phyloP scores from a whole-genome alignment of 2,113 vertebrate genomes.

The Lipophrys pholis region DNA sequence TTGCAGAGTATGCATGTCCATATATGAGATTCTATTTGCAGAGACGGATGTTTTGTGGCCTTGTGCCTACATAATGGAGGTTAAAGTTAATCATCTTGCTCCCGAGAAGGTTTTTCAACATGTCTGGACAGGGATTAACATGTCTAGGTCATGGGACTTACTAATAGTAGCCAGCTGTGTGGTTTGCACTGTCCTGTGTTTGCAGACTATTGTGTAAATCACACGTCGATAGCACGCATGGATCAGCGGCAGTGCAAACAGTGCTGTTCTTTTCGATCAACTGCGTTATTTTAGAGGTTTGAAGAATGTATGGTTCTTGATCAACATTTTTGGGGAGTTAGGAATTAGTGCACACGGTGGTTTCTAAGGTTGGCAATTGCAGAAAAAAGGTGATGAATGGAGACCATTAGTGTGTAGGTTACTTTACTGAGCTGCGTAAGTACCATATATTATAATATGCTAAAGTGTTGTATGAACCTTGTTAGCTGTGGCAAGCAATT shows the following conservation, averaged over 20 bases:
- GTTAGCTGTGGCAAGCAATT: constrained; percentile 37
- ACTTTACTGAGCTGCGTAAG: constrained; percentile 23
- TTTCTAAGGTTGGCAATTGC: constrained; percentile 1
- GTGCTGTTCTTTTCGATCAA: neutral
- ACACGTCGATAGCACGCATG: constrained; percentile 22
- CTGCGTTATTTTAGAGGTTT: neutral
- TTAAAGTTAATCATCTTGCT: constrained; percentile 60
- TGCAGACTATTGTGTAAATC: constrained; percentile 15
- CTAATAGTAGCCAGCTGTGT: constrained; percentile 72
- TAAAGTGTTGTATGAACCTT: constrained; percentile 7
- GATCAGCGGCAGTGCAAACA: constrained; percentile 9
- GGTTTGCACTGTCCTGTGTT: constrained; percentile 17
- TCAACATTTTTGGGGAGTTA: neutral
- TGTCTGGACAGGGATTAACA: constrained; percentile 79
- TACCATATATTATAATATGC: constrained; percentile 37
- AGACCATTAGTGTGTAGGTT: constrained; percentile 25
- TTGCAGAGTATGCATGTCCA: neutral
- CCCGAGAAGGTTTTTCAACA: constrained; percentile 60
- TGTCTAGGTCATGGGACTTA: constrained; percentile 79
- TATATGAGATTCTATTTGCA: neutral
- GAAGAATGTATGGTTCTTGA: neutral
- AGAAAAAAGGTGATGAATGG: constrained; percentile 9
- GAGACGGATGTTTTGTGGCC: too few species aligned
- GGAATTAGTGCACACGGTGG: neutral
- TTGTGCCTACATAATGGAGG: neutral